phyloP scores from a whole-genome alignment of 2,888 invertebrate species.

The Brachypalpus laphriformis region DNA sequence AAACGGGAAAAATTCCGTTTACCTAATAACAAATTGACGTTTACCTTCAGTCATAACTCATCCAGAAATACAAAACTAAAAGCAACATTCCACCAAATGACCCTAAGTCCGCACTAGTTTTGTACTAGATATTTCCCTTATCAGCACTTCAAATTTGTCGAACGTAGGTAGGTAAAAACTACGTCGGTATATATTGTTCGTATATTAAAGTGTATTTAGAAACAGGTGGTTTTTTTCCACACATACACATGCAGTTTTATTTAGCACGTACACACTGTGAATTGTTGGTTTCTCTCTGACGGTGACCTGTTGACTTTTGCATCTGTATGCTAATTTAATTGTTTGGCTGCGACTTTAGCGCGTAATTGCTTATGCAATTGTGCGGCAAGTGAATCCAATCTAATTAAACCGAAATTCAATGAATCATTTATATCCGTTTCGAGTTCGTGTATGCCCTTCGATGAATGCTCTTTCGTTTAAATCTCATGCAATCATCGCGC shows the following conservation, averaged over 20 bases:
- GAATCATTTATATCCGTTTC: conserved; percentile 56
- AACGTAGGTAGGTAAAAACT: conserved; percentile 29
- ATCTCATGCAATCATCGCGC: conserved; percentile 42
- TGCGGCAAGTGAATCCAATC: conserved; percentile 48
- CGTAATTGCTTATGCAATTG: conserved; percentile 64
- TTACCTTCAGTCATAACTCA: conserved; percentile 35
- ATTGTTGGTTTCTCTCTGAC: conserved; percentile 11
- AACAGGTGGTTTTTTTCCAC: conserved; percentile 22
- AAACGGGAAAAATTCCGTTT: background rate
- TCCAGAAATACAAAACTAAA: background rate
- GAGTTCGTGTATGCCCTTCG: too few relatives aligned
- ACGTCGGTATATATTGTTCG: background rate
- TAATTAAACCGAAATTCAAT: conserved; percentile 54
- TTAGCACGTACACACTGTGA: background rate
- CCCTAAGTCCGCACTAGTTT: background rate
- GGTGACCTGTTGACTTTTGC: conserved; percentile 47
- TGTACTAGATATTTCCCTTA: conserved; percentile 36
- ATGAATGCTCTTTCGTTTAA: background rate
- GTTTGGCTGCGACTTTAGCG: conserved; percentile 22
- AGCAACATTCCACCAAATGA: conserved; percentile 21
- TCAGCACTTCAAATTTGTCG: conserved; percentile 33
- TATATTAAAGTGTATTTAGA: conserved; percentile 4
- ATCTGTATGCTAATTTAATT: conserved; percentile 62
- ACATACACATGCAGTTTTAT: background rate
- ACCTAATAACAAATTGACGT: conserved; percentile 8